Base-by-base conservation (phyloP, 1,140 invertebrate genomes). In the Orussus abietinus region DNA sequence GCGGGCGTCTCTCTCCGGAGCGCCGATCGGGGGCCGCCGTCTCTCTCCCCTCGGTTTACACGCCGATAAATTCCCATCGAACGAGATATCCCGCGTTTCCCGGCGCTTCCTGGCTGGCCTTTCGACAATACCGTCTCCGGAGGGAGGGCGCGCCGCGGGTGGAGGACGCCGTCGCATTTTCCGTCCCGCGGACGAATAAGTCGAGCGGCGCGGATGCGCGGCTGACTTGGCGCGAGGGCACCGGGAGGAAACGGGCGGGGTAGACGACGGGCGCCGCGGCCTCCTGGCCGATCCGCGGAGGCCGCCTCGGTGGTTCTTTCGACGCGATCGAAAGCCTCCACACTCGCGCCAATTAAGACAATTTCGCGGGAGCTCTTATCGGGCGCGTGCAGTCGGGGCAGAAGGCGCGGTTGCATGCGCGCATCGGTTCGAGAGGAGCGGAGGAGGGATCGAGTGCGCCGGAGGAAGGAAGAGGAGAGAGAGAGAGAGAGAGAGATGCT, bases 301-400 rank as follows among this genome's bases (percentile, higher is more conserved):
- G 22, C 40, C 45, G 37, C 30, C 11, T 31, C 36, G 22, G 47
- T 31, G 36, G 48, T 48, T 48, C 38, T 31, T 42, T 43, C 40
- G 38, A 25, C 29, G 7, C 42, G 25, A 34, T 22, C 33, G 21
- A 4, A 42, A 33, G 17, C 26, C n/a, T 22, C 12, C 33, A 17
- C 25, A 51, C 49, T 61, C 51, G 51, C 59, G 57, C 58, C 63
- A 69, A 66, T 66, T 66, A 66, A 66, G 66, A 66, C 54, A 62
- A 64, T 57, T 54, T 63, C 57, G 51, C 51, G 50, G 43, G 51
- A 54, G 55, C 61, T 62, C 58, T 47, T 30, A 60, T 59, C 49
- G 47, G 54, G 47, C 36, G 47, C 41, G 47, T 45, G 47, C 45
- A 57, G 49, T n/a, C n/a, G n/a, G n/a, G n/a, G n/a, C n/a, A n/a